Evolutionary conservation across 2,113 vertebrate species (phyloP).

Genomic region (Tyrannus savana): DNA sequence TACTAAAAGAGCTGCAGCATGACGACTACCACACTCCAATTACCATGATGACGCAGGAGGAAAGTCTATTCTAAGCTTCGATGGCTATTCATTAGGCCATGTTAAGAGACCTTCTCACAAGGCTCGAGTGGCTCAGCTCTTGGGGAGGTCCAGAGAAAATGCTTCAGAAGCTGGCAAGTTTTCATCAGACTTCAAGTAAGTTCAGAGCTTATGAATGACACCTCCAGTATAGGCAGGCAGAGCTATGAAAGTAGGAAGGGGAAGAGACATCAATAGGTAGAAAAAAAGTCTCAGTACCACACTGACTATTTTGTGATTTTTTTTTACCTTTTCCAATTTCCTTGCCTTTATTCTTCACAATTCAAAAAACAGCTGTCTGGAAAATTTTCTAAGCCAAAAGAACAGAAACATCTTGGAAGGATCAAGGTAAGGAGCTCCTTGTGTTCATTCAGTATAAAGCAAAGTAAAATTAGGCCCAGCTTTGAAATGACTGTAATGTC

Average conservation of each 20-base stretch:
- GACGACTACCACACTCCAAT: not conserved
- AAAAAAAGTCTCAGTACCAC: not conserved
- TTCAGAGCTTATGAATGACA: not conserved
- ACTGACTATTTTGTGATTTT: not conserved
- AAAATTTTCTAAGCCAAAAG: not conserved
- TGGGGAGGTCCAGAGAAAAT: not conserved
- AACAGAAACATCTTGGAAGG: not conserved
- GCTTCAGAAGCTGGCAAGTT: not conserved
- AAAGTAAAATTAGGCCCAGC: not conserved
- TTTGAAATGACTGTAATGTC: not conserved
- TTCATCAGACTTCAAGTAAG: not conserved
- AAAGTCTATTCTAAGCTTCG: not conserved
- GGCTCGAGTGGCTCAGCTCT: not conserved
- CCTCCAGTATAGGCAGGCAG: not conserved
- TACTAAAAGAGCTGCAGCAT: not conserved
- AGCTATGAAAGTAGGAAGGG: not conserved
- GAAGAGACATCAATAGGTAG: not conserved
- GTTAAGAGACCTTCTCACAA: not conserved
- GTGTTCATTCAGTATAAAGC: not conserved
- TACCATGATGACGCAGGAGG: slow-evolving; percentile 6
- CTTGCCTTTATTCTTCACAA: not conserved
- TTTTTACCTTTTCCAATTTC: not conserved
- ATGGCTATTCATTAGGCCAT: not conserved
- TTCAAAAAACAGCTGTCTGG: not conserved
- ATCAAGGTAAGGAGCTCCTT: not conserved